These are phyloP conservation scores for Metridium senile DNA, from an alignment of 92 coral and sea anemone genomes.

Conservation along the genomic window DNA sequence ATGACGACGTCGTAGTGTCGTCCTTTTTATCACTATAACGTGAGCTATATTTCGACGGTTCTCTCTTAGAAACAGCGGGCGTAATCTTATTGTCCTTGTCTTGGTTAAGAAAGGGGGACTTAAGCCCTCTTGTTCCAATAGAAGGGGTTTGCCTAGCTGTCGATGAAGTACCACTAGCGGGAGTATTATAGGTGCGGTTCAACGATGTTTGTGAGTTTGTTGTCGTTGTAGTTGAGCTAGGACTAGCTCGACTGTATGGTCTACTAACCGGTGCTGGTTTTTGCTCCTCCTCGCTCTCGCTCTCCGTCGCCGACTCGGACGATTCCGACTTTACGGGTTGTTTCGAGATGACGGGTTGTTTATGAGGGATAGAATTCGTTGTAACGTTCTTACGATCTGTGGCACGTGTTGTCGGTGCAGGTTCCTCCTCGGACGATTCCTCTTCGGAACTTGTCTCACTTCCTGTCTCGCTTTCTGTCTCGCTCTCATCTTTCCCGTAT, in stretches of 20 bases:
- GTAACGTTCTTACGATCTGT: constrained; percentile 28
- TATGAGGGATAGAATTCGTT: constrained; percentile 47
- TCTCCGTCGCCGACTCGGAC: constrained; percentile 46
- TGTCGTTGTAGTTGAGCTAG: constrained; percentile 30
- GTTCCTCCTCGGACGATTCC: constrained; percentile 67
- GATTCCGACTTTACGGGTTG: constrained; percentile 53
- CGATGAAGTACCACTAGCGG: constrained; percentile 36
- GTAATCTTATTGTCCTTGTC: constrained; percentile 58
- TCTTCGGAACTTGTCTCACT: constrained; percentile 63
- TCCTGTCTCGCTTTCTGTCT: constrained; percentile 75
- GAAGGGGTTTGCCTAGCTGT: constrained; percentile 25
- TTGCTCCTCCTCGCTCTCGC: constrained; percentile 51
- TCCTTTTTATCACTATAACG: constrained; percentile 58
- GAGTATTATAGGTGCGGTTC: constrained; percentile 58
- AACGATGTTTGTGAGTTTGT: constrained; percentile 42
- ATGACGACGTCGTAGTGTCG: constrained; percentile 46
- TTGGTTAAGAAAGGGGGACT: constrained; percentile 59
- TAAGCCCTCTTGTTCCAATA: constrained; percentile 23
- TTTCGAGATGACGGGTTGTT: constrained; percentile 42
- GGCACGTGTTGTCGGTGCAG: constrained; percentile 2
- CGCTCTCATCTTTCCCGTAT: constrained; percentile 65
- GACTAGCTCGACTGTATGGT: background rate
- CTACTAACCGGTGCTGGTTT: constrained; percentile 22
- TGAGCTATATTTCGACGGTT: constrained; percentile 45
- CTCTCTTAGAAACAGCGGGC: constrained; percentile 52